Percentiles rank a stretch among this genome's conserved stretches.
phyloP scores from a whole-genome alignment of 1,140 invertebrate species.

The Scaptodrosophila lebanonensis region DNA sequence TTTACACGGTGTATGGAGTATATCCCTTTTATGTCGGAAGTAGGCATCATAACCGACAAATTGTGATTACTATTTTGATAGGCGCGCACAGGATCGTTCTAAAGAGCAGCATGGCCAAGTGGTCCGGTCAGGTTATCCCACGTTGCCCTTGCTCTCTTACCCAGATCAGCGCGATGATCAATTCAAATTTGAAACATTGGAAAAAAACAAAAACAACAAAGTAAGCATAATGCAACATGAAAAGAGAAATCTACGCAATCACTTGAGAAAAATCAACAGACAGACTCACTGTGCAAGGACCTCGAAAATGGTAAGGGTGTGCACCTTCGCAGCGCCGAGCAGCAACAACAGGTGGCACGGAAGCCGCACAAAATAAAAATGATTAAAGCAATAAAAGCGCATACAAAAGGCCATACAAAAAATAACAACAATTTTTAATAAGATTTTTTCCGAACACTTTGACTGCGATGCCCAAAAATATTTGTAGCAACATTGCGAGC shows the following conservation, averaged over 20 bases:
- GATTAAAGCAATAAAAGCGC: constrained; percentile 66
- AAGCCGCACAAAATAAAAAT: constrained; percentile 76
- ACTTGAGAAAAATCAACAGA: constrained; percentile 74
- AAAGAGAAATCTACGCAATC: constrained; percentile 63
- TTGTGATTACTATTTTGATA: constrained; percentile 65
- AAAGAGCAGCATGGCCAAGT: constrained; percentile 6
- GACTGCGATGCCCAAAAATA: constrained; percentile 19
- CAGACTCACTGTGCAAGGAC: constrained; percentile 45
- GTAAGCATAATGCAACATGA: constrained; percentile 42
- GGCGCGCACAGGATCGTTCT: too few species aligned
- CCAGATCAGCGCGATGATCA: constrained; percentile 60
- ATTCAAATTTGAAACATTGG: constrained; percentile 73
- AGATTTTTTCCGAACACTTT: constrained; percentile 58
- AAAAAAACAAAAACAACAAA: constrained; percentile 50
- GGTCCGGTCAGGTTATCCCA: constrained; percentile 30
- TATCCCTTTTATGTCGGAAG: constrained; percentile 47
- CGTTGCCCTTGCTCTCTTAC: constrained; percentile 56
- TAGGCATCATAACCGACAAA: constrained; percentile 64
- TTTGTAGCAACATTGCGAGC: constrained; percentile 41
- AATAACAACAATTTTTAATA: constrained; percentile 72
- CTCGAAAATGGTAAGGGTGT: constrained; percentile 18
- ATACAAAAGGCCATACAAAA: constrained; percentile 42
- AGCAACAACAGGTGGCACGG: constrained; percentile 72
- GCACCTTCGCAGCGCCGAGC: constrained; percentile 17
- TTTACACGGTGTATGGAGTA: constrained; percentile 37